A percentile compares a stretch with the other conserved stretches of the same genome.
phyloP scores from a whole-genome alignment of 2,113 vertebrate species.

The Porphyrio hochstetteri region DNA sequence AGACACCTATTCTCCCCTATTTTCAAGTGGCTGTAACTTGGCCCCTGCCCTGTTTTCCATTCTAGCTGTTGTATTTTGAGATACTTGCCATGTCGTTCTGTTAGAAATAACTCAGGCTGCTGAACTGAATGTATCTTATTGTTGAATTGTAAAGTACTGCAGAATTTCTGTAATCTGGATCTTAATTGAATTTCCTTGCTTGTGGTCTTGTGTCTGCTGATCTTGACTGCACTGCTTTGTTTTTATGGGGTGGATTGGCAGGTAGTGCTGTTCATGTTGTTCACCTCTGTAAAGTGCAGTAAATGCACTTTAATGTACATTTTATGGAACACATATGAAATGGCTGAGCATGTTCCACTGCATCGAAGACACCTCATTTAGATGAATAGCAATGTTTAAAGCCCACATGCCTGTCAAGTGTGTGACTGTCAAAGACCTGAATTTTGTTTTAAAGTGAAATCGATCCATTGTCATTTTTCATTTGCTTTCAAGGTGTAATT shows the following conservation, averaged over 20 bases:
- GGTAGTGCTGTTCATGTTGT: neutral
- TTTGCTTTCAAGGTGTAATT: neutral
- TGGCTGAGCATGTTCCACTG: neutral
- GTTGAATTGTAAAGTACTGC: neutral
- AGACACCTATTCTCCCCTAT: neutral
- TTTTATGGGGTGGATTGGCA: neutral
- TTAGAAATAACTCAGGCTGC: neutral
- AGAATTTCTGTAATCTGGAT: neutral
- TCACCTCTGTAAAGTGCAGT: neutral
- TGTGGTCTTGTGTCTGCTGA: neutral
- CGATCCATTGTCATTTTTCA: neutral
- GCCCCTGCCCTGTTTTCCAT: neutral
- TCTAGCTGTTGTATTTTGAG: neutral
- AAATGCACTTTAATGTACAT: neutral
- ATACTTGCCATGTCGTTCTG: neutral
- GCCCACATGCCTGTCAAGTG: neutral
- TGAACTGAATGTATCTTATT: neutral
- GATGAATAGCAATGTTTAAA: neutral
- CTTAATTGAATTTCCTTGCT: conserved; percentile 3
- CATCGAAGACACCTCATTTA: neutral
- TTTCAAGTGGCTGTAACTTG: neutral
- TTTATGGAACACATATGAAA: conserved; percentile 6
- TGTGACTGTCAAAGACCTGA: neutral
- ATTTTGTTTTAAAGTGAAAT: neutral
- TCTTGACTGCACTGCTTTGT: neutral